Evolutionary conservation across 2,888 invertebrate species (phyloP).

Genomic region (Drosophila pegasa): DNA sequence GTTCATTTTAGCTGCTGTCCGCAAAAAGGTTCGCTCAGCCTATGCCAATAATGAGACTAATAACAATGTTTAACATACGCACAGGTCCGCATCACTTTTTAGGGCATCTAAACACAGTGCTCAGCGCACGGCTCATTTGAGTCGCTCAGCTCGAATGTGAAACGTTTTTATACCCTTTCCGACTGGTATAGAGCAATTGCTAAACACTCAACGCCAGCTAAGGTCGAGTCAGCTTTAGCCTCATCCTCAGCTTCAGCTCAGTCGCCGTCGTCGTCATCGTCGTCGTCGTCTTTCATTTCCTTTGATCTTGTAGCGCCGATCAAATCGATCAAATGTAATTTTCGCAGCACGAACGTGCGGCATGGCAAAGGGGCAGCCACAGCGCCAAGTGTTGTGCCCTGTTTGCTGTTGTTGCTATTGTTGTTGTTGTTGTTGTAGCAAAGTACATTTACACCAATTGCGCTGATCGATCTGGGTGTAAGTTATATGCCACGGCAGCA

Average conservation of each 20-base stretch:
- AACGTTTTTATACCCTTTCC: constrained; percentile 35
- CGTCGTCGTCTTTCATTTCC: constrained; percentile 73
- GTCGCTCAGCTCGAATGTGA: constrained; percentile 12
- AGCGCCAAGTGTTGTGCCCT: constrained; percentile 77
- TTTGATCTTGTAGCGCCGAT: constrained; percentile 85
- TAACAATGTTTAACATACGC: constrained; percentile 6
- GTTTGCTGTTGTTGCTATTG: constrained; percentile 21
- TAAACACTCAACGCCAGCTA: constrained; percentile 54
- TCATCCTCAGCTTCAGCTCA: constrained; percentile 7
- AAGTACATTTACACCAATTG: constrained; percentile 83
- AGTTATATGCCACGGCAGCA: constrained; percentile 74
- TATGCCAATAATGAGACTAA: background rate
- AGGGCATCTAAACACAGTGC: background rate
- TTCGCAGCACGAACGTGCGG: constrained; percentile 81
- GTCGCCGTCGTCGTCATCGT: constrained; percentile 38
- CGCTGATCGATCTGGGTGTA: constrained; percentile 81
- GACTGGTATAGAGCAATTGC: constrained; percentile 42
- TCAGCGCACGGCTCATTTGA: background rate
- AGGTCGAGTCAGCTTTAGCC: constrained; percentile 26
- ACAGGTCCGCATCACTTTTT: background rate
- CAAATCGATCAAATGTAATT: constrained; percentile 85
- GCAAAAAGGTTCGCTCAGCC: background rate
- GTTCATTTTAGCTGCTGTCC: background rate
- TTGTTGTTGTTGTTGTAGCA: constrained; percentile 49
- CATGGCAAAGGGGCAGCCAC: constrained; percentile 54